Evolutionary conservation across 2,113 vertebrate species (phyloP), one percentile per base, ranked within the genome.

Genomic region (Bettongia penicillata): DNA sequence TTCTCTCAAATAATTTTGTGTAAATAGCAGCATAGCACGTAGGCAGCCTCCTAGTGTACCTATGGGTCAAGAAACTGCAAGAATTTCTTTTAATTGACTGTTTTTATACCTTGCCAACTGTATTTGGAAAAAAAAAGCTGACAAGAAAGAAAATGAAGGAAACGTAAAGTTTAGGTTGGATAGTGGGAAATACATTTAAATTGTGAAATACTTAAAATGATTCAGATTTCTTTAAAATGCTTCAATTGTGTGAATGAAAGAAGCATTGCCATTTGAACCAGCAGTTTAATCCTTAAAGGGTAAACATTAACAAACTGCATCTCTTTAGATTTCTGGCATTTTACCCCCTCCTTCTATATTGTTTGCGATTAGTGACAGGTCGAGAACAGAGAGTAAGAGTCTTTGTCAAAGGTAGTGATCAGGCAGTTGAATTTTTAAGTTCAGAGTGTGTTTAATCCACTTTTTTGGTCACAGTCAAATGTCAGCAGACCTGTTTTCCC

Each of bases 131-230:
- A 91, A 61, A 92, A 92, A 31, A 43, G 57, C 84, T 28, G 53
- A 25, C 19, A 92, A 57, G 48, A 92, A 52, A 91, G 61, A 53
- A 23, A 43, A 26, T 55, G 90, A 92, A 68, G 49, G 47, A 49
- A 91, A 92, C 50, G 89, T 28, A 51, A 10, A 9, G 14, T 25
- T 91, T 61, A 84, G 55, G 31, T 52, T 92, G 48, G 28, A 90
- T 93, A 43, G 1, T 90, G 10, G 48, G 47, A 93, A 90, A 93
- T 55, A 23, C 90, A 53, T n/a, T 94, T 94, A 94, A 93, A 90
- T 90, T 3, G 48, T 95, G n/a, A 93, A 92, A 91, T 31, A 0
- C 14, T 52, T 89, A 53, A n/a, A 94, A 93, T 94, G 47, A 91
- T 93, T 53, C 43, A 43, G 37, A 52, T 91, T 95, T 23, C 49